Percentiles rank a stretch among this genome's conserved stretches.
These are phyloP conservation scores for Sycobia sp. DNA, from an alignment of 1,140 invertebrate species.

Conservation along the genomic window DNA sequence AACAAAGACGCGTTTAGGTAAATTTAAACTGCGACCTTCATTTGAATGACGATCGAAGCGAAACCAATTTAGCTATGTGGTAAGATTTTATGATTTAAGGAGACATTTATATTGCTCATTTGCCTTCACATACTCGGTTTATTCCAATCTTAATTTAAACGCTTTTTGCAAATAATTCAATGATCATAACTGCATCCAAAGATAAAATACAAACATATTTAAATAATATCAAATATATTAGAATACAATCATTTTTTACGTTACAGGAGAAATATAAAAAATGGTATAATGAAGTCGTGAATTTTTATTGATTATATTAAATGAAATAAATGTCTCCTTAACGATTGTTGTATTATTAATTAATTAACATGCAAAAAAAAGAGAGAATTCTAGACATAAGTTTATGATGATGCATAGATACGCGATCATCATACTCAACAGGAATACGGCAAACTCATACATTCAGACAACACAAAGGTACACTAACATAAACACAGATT, in stretches of 20 bases:
- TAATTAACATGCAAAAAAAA: constrained; percentile 22
- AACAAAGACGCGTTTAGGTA: constrained; percentile 23
- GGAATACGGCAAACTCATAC: neutral
- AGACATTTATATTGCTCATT: constrained; percentile 27
- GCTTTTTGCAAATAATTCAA: constrained; percentile 19
- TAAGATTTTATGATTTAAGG: constrained; percentile 33
- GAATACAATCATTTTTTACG: no score
- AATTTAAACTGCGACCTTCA: constrained; percentile 22
- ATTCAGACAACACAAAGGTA: neutral
- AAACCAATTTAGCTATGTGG: constrained; percentile 9
- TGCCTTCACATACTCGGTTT: constrained; percentile 2
- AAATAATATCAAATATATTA: neutral
- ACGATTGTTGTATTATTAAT: constrained; percentile 26
- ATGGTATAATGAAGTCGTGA: neutral
- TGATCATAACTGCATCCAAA: neutral
- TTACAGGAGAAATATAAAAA: constrained; percentile 2
- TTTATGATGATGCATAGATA: constrained; percentile 23
- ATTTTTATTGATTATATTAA: neutral
- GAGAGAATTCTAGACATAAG: constrained; percentile 19
- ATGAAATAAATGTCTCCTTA: constrained; percentile 33
- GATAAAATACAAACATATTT: neutral
- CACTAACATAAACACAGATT: neutral
- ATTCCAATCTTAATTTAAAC: constrained; percentile 9
- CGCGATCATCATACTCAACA: neutral
- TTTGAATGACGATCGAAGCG: constrained; percentile 19